These are phyloP conservation scores for Psylliodes chrysocephalus DNA, from an alignment of 2,888 invertebrate genomes.

Conservation along the genomic window DNA sequence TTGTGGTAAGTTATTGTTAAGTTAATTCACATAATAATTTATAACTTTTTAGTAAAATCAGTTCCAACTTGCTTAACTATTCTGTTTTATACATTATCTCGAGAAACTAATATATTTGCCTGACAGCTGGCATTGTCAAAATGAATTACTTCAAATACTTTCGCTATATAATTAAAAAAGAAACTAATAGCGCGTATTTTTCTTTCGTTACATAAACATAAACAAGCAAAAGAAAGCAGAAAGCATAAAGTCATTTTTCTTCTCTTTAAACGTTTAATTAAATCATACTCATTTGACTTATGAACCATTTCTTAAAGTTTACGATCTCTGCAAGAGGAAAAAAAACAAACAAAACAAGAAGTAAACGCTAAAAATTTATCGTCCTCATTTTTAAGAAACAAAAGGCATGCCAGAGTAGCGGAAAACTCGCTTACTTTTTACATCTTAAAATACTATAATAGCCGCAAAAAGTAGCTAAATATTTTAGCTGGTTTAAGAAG, in stretches of 20 bases:
- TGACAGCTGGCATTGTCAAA: background rate
- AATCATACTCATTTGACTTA: constrained; percentile 39
- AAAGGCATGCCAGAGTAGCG: constrained; percentile 25
- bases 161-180: constrained; percentile 3
- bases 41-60: no score
- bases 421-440: constrained; percentile 28
- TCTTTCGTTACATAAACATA: background rate
- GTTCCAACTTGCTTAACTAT: no score
- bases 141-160: background rate
- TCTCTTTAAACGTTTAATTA: constrained; percentile 30
- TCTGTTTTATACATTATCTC: no score
- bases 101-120: no score
- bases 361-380: constrained; percentile 34
- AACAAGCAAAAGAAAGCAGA: constrained; percentile 9
- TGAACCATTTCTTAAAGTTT: constrained; percentile 30
- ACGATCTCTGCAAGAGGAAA: constrained; percentile 16
- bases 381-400: constrained; percentile 35
- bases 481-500: constrained; percentile 3
- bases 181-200: constrained; percentile 9
- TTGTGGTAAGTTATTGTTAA: no score
- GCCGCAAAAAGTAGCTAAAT: constrained; percentile 38
- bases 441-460: constrained; percentile 32
- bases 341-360: constrained; percentile 19
- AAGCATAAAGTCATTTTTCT: constrained; percentile 12
- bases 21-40: no score